Evolutionary conservation across 1,140 invertebrate species (phyloP), one percentile per base, ranked within the genome.

Genomic region (Drosophila mojavensis): DNA sequence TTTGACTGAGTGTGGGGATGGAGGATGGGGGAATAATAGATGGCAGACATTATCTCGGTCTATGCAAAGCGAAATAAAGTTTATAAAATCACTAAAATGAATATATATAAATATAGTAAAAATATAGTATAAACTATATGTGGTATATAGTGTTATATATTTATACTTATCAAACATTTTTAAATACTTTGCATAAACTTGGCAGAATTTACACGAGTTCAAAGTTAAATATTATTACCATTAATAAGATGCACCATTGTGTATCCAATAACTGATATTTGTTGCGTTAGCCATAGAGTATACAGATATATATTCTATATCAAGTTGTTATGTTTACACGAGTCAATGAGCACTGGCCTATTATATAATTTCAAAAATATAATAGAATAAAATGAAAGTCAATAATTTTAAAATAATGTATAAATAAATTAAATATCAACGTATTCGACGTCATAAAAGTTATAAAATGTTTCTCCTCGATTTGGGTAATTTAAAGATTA

Each of bases 171-270:
- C 24, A 15, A 15, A 13, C 9, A 26, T 17, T 33, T 33, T 33
- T 33, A n/a, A 33, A 54, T 54, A 13, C 28, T 20, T 48, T 47
- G 58, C 66, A 62, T 62, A 54, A 61, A 68, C 58, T 17, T 33
- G 61, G 58, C 48, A 61, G 17, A 61, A 33, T 51, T 64, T 45
- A 54, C 66, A 68, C 58, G 39, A 62, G 48, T 30, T 33, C 10
- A n/a, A 9, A 15, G 17, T 13, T 10, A 56, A 59, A n/a, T 59
- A 17, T 26, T 17, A 6, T 1, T 59, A 24, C 17, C 17, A 17
- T 17, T 17, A 17, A 17, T 17, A 17, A 17, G 17, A 17, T 17
- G 17, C 17, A 17, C 17, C 17, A 17, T 17, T 0, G 17, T 17
- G 17, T 17, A 17, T 17, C 41, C 51, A 20, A 36, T 33, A 36